phyloP scores from a whole-genome alignment of 2,797 vertebrate genomes.

The Astyanax mexicanus region DNA sequence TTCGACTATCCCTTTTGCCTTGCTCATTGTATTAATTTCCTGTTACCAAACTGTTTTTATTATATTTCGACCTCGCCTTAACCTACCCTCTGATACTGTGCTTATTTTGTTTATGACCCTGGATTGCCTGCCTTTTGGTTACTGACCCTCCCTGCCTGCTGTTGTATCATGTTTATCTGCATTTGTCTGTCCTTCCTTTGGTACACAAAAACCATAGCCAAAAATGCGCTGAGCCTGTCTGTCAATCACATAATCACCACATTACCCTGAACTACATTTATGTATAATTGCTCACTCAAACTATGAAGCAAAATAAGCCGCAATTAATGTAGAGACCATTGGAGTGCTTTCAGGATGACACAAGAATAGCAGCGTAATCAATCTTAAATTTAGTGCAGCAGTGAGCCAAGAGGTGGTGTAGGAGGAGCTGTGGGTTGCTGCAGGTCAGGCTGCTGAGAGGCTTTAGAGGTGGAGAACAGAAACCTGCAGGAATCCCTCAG shows the following conservation, averaged over 20 bases:
- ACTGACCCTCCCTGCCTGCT: too few species aligned
- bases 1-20: too few species aligned
- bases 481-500: constrained; percentile 34
- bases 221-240: background rate
- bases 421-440: constrained; percentile 5
- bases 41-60: too few species aligned
- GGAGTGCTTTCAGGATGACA: background rate
- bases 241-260: background rate
- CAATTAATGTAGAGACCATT: background rate
- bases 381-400: constrained; percentile 1
- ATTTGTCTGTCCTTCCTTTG: too few species aligned
- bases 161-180: too few species aligned
- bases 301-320: constrained; percentile 10
- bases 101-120: too few species aligned
- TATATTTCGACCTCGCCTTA: too few species aligned
- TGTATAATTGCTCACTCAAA: constrained; percentile 7
- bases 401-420: constrained; percentile 16
- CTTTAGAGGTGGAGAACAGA: constrained; percentile 10
- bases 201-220: background rate
- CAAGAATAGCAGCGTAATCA: background rate
- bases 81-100: too few species aligned
- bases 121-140: too few species aligned
- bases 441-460: constrained; percentile 7
- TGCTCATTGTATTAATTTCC: too few species aligned
- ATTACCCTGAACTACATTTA: background rate